Conservation (phyloP, 2,797 vertebrate genomes). For the Numenius phaeopus region DNA sequence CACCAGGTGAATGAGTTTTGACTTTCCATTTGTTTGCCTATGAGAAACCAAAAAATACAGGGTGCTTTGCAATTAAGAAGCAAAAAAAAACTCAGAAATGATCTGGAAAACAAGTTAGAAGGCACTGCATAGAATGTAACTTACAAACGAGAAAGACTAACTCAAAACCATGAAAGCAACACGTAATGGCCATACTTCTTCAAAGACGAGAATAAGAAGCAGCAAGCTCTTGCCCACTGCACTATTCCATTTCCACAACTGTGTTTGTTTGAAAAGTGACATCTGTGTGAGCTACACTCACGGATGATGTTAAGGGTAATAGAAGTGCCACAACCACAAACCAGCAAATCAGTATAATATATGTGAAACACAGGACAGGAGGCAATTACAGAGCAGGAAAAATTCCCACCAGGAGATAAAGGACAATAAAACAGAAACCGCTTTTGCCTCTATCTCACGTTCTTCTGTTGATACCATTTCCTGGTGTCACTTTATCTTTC, state of each 20-base stretch:
- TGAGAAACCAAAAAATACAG: neutral
- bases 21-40: neutral
- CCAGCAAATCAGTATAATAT: neutral
- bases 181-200: neutral
- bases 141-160: neutral
- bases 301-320: neutral
- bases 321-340: neutral
- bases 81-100: neutral
- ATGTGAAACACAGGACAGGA: neutral
- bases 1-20: neutral
- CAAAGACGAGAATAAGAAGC: neutral
- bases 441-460: neutral
- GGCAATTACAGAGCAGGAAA: neutral
- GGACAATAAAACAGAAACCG: neutral
- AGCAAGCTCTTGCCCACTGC: neutral
- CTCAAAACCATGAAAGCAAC: neutral
- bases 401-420: neutral
- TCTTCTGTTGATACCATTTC: neutral
- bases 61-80: constrained; percentile 2
- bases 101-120: neutral
- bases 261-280: neutral
- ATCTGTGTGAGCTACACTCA: neutral
- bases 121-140: neutral
- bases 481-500: neutral
- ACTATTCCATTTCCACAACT: neutral